Base-by-base conservation (phyloP, 2,113 vertebrate species). In the Tenebrosternarchus preto region DNA sequence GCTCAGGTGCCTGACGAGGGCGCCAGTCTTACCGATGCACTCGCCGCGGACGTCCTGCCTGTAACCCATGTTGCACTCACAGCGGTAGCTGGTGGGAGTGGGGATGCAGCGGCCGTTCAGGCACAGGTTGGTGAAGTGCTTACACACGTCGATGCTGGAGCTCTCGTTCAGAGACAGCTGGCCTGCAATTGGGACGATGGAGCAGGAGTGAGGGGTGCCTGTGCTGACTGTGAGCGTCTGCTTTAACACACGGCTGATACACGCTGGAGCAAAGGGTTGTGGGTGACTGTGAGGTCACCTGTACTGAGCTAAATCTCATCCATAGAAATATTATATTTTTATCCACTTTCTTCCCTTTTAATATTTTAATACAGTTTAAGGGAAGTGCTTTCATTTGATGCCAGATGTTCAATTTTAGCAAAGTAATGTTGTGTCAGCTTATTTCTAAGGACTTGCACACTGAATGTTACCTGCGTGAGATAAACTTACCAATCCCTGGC, bases 21-120 rank as follows among this genome's bases (percentile, higher is more conserved):
- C n/a, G n/a, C 22, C 31, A 53, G 7, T 78, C 93, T 93, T 88
- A 99, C 97, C 97, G 0, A 97, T 97, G 82, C 98, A 99, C 84
- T 98, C 96, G 0, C 96, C 94, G 0, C 95, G 94, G 1, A 94
- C 93, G 4, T 99, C 98, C 89, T 97, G 97, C 80, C 92, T 95
- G 88, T 97, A 98, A n/a, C 98, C 98, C 96, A 98, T 98, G 92
- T 99, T 98, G 91, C 98, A 99, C 86, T 99, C 97, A 27, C 98
- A 99, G 84, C 96, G 95, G 89, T 98, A 99, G 90, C 94, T 98
- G 22, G 92, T 92, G 0, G 94, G 94, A 0, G 95, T 97, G 64
- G 96, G 96, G 76, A 97, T 96, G 85, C 98, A 99, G 88, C 98
- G 96, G 9, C 98, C 98, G 1, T 98, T 97, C 84, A 98, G 91